Base-by-base conservation (phyloP, 2,888 invertebrate genomes). In the Drosophila gaucha region DNA sequence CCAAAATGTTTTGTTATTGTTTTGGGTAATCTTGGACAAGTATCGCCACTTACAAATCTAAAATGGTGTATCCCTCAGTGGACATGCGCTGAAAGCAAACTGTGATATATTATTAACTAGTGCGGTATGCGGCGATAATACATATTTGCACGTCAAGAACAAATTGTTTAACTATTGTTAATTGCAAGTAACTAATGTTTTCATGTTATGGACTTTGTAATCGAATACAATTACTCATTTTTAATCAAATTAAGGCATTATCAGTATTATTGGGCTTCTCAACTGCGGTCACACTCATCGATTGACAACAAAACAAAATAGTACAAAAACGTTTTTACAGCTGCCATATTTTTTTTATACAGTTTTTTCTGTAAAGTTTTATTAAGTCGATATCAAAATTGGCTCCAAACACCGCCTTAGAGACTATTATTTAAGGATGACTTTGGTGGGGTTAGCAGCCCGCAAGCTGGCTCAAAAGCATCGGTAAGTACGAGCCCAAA, bases 391-490 rank as follows among this genome's bases (percentile, higher is more conserved):
- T 39, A 59, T 69, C 86, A 86, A 88, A 69, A 86, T 86, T 73
- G 74, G 74, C 55, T 82, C 88, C 44, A 74, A 71, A 57, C 60
- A 74, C 16, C 71, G 56, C 18, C 63, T 80, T n/a, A 76, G 59
- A 50, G 60, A 86, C 33, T 74, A 84, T 51, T 79, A 69, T 18
- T 57, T 73, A 38, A 87, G 73, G 62, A 91, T 91, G 91, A 89
- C 91, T 18, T 72, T 91, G 28, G 90, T 91, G 35, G 91, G 91
- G 9, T 60, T 91, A 49, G 90, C 91, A 60, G 90, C 91, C 9
- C 83, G 91, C 33, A 91, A 91, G 62, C 70, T 91, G n/a, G 91
- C 91, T 8, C 80, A 89, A 31, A 91, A 90, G 44, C 90, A 90
- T 57, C 88, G 90, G 91, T 91, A 74, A 62, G 63, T 54, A 39